phyloP scores from a whole-genome alignment of 1,140 invertebrate genomes.

The Macrostomum lignano region DNA sequence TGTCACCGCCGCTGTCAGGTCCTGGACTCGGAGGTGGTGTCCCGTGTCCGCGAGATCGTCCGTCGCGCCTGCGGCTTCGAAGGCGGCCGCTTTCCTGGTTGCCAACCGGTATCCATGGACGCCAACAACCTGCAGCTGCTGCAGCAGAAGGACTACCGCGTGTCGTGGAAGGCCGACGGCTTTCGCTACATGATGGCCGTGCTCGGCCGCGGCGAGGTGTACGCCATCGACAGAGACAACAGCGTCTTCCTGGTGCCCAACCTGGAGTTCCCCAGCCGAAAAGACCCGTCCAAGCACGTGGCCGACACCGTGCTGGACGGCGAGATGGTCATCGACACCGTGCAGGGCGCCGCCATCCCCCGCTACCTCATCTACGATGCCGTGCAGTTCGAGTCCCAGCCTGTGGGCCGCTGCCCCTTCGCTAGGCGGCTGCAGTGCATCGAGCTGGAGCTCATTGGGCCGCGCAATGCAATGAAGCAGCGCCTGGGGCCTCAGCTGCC shows the following conservation, averaged over 20 bases:
- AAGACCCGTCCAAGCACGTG: conserved; percentile 36
- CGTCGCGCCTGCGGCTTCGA: neutral
- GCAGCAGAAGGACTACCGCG: conserved; percentile 51
- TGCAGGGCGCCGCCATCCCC: conserved; percentile 39
- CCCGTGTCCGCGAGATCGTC: neutral
- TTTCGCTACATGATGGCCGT: conserved; percentile 82
- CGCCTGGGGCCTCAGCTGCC: conserved; percentile 29
- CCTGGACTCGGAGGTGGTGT: neutral
- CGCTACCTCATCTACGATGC: conserved; percentile 84
- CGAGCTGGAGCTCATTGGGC: conserved; percentile 35
- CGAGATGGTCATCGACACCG: conserved; percentile 70
- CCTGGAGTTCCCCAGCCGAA: conserved; percentile 44
- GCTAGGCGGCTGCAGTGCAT: conserved; percentile 47
- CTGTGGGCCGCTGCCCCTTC: conserved; percentile 39
- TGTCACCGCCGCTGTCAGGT: too few relatives aligned
- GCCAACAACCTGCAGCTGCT: conserved; percentile 46
- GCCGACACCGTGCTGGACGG: conserved; percentile 70
- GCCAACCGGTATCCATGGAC: conserved; percentile 86
- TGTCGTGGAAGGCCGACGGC: conserved; percentile 98
- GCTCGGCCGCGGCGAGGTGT: conserved; percentile 50
- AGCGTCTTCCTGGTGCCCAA: conserved; percentile 57
- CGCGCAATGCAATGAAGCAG: conserved; percentile 42
- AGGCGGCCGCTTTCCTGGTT: conserved; percentile 52
- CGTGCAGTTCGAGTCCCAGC: conserved; percentile 41
- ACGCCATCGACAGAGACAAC: conserved; percentile 77